Base-by-base conservation (phyloP, 2,888 invertebrate species). In the Rotaria sp. region DNA sequence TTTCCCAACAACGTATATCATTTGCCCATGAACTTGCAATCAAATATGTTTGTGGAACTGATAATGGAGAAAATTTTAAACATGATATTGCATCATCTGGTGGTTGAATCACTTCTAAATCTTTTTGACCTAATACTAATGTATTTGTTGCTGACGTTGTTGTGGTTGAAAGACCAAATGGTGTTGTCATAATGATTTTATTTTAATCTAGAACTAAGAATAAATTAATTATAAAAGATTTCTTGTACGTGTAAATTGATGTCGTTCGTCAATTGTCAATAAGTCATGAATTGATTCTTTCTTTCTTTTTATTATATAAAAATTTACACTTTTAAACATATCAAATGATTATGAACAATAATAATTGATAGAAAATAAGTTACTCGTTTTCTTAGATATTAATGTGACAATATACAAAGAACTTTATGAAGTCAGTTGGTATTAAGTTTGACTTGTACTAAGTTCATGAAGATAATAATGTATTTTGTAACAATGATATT, bases 11-110 rank as follows among this genome's bases (percentile, higher is more conserved):
- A n/a, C 91, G 88, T n/a, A 91, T 90, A 89, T 91, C 91, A 87
- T 91, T 91, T 87, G 91, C 91, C 91, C 91, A 91, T 87, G 90
- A 90, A 35, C 90, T 91, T 59, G 97, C 96, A 86, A 97, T 94
- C 0, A 98, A 93, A 91, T 96, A 97, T 45, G 90, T 90, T 30
- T 90, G 95, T 35, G 94, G 95, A 88, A 96, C 92, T 5, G 95
- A 93, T 0, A 94, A 94, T 10, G 99, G 98, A 89, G 96, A 97
- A 91, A 99, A 99, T 88, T 95, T 94, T 85, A 99, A 92, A 87
- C 96, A 95, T 35, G 97, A 96, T 30, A 98, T 94, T 0, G 97
- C 96, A 92, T 99, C 99, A 89, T 98, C 97, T 0, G 99, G 98
- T 11, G 98, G 95, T 41, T 96, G 95, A 0, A 94, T 93, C n/a